A percentile compares a stretch with the other conserved stretches of the same genome.
Evolutionary conservation across 2,113 vertebrate genomes (phyloP).

Genomic region (Platycercus adscitus): DNA sequence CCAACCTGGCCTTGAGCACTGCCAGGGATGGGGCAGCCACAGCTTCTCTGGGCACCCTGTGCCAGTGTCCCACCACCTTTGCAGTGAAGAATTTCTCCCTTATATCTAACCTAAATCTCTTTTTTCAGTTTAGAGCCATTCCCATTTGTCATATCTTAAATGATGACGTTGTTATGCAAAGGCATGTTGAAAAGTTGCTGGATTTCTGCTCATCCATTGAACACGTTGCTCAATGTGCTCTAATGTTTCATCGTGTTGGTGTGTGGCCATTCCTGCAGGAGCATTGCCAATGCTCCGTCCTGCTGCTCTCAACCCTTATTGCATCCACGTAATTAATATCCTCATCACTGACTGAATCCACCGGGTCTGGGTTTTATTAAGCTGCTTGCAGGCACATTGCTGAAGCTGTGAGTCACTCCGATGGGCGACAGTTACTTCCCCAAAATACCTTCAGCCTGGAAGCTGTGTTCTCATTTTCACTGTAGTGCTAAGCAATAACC

Average conservation of each 20-base stretch:
- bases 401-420: neutral
- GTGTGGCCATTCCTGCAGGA: neutral
- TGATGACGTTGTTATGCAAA: neutral
- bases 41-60: neutral
- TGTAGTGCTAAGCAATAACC: neutral
- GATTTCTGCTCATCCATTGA: neutral
- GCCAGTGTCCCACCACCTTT: too few species aligned
- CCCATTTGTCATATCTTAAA: neutral
- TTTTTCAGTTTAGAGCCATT: neutral
- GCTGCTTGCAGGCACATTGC: neutral
- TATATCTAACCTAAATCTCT: neutral
- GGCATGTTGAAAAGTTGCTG: neutral
- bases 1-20: neutral
- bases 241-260: rapidly evolving
- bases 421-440: neutral
- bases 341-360: neutral
- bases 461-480: neutral
- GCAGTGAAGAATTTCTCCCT: neutral
- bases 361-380: neutral
- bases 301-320: neutral
- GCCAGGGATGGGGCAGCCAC: neutral
- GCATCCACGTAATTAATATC: neutral
- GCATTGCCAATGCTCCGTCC: neutral
- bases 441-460: neutral
- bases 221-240: rapidly evolving